Conservation (phyloP, 1,140 invertebrate species). For the Vanessa atalanta region DNA sequence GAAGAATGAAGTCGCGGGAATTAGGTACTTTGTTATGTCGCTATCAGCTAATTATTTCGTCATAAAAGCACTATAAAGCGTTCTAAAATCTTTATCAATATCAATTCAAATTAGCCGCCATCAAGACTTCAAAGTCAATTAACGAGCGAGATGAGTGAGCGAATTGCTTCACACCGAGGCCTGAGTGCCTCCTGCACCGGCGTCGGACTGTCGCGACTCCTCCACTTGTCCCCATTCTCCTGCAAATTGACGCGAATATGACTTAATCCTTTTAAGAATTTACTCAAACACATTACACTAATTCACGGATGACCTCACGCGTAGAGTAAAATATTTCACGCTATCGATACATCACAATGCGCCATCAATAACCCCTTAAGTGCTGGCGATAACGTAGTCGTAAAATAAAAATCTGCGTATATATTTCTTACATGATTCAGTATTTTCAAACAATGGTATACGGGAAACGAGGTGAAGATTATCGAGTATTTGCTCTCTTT, state of each 20-base stretch:
- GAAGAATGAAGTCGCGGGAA: background rate
- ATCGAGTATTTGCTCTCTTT: slow-evolving; percentile 30
- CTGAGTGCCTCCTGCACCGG: slow-evolving; percentile 48
- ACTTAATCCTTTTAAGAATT: slow-evolving; percentile 74
- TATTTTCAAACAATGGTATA: slow-evolving; percentile 45
- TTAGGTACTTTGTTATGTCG: background rate
- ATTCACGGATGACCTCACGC: slow-evolving; percentile 58
- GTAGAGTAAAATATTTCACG: slow-evolving; percentile 36
- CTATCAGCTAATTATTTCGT: slow-evolving; percentile 10
- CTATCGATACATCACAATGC: slow-evolving; percentile 36
- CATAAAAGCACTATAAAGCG: slow-evolving; percentile 17
- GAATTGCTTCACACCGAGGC: slow-evolving; percentile 37
- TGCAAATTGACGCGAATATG: slow-evolving; percentile 68
- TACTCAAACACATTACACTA: slow-evolving; percentile 50
- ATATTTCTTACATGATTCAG: slow-evolving; percentile 53
- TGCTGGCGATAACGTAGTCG: slow-evolving; percentile 36
- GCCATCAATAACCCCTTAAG: slow-evolving; percentile 42
- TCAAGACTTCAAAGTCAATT: slow-evolving; percentile 49
- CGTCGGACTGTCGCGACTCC: slow-evolving; percentile 59
- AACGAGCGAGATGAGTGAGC: slow-evolving; percentile 46
- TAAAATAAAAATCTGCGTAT: slow-evolving; percentile 42
- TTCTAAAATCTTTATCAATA: slow-evolving; percentile 27
- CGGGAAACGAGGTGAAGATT: slow-evolving; percentile 23
- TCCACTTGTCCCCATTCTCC: slow-evolving; percentile 69
- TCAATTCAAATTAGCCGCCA: slow-evolving; percentile 42